Evolutionary conservation across 2,888 invertebrate genomes (phyloP), one percentile per base, ranked within the genome.

Genomic region (Eilema griseolum): DNA sequence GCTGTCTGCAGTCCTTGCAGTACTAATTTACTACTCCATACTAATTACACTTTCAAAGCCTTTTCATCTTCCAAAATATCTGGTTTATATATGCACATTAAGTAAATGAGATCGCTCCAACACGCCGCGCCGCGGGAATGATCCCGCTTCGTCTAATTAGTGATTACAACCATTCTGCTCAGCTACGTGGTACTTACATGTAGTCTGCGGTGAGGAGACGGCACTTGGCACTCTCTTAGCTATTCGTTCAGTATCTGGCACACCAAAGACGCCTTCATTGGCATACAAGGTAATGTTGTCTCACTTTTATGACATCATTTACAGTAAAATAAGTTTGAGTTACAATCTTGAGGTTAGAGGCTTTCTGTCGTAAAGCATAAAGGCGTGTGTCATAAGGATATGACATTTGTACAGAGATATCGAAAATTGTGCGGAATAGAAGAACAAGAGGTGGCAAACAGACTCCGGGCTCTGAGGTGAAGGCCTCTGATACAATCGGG

Each of bases 181-280:
- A 14, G 59, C 59, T 46, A 20, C 46, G 7, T 20, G 46, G 46
- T 7, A 46, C 46, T 46, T 20, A 41, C 16, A 41, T 16, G 46
- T 20, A 46, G 5, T 20, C 20, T 46, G 46, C 14, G 46, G 41
- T 20, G 16, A 16, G 3, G 26, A 20, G 5, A 14, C 20, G 26
- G 59, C 24, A 26, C 26, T 59, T 59, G 59, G 59, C 59, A 59
- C 59, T 26, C 26, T 59, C 59, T 59, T 59, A 4, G 59, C 59
- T 26, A 14, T 59, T 56, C 23, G n/a, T 23, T 59, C 59, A 26
- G 5, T 14, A 26, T 16, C 4, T 59, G 59, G 59, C 59, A 59
- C 59, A 46, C 59, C 59, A 59, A 26, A 24, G 46, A 2, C 26
- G 26, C 59, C 14, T 59, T 59, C 14, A 26, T 59, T 24, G 59